Base-by-base conservation (phyloP, 2,797 vertebrate species). In the Lacerta bilineata region DNA sequence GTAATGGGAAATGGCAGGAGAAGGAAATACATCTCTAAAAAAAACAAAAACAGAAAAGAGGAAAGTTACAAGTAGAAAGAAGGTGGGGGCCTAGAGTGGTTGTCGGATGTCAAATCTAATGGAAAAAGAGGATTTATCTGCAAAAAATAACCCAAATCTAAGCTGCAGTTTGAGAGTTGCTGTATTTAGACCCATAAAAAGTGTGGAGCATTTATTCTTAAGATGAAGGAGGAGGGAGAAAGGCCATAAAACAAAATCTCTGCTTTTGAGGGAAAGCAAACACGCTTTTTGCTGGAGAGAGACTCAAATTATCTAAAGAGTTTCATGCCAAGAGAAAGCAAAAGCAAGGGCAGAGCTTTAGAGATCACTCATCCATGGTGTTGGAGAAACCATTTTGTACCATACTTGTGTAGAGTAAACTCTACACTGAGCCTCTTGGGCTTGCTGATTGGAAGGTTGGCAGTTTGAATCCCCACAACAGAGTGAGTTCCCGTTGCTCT, bases 101-200 rank as follows among this genome's bases (percentile, higher is more conserved):
- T 95, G 88, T 88, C 93, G 92, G 91, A 93, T 93, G 94, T 94
- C 91, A 95, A 92, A 94, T 95, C 93, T 94, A 93, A 94, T 95
- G 94, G 91, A 93, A 95, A 95, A 95, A 71, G 92, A 93, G 92
- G 93, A 95, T 95, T 95, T 95, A 92, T 95, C 90, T 93, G 92
- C 80, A 93, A 94, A 93, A 94, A 95, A 94, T 95, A 92, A 93
- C 88, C 90, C 33, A 93, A 86, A 92, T 93, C 92, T 95, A 93
- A 95, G 94, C 93, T 68, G 89, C 80, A 46, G 93, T 85, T 90
- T 89, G 88, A 90, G 86, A 95, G 90, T 91, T 93, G 90, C 94
- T 95, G 94, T 0, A 0, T 90, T 83, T 77, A 81, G 43, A 90
- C 41, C 11, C 55, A 68, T 81, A 83, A 90, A 85, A 69, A 17